Base-by-base conservation (phyloP, 2,113 vertebrate species). In the Gopherus flavomarginatus region DNA sequence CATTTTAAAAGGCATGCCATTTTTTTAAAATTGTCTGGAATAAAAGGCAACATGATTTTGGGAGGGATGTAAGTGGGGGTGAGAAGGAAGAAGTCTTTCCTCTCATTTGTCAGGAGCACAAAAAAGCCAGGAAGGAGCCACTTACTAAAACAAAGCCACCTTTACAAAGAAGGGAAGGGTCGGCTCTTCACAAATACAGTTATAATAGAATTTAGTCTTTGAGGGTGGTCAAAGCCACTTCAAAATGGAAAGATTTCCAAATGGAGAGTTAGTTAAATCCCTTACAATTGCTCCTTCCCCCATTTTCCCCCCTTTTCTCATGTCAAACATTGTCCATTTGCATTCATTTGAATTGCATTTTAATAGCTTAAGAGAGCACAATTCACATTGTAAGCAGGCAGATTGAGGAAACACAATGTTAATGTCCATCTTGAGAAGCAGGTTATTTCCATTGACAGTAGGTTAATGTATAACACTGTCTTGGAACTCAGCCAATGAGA, bases 1-100 rank as follows among this genome's bases (percentile, higher is more conserved):
- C 86, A 95, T 95, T 96, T 93, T 87, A 97, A 98, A 96, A 94
- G 89, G n/a, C 95, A 87, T 87, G 91, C 24, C 27, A 10, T 42
- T 77, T 77, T 93, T 94, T 83, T 92, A 95, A 95, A 95, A 90
- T 96, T 78, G 38, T 86, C 87, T 92, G 88, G 85, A 83, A 88
- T 54, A 62, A 81, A 97, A 89, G 57, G 22, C 29, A 86, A 56
- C 27, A 77, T 31, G 83, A 93, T 7, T 54, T 90, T 49, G 81
- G 0, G 0, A 38, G 31, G 52, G 42, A 84, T 11, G n/a, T 72
- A 21, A 42, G 5, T 24, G 44, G 0, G 0, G 22, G n/a, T 27
- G 17, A 24, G 42, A 12, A 6, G 75, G 42, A 26, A 42, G 42
- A 12, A 27, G 24, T 38, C 89, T 78, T 92, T 92, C 49, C 38